A percentile compares a stretch with the other conserved stretches of the same genome.
Conservation (phyloP, 2,888 invertebrate genomes). For the Caenorhabditis angaria region DNA sequence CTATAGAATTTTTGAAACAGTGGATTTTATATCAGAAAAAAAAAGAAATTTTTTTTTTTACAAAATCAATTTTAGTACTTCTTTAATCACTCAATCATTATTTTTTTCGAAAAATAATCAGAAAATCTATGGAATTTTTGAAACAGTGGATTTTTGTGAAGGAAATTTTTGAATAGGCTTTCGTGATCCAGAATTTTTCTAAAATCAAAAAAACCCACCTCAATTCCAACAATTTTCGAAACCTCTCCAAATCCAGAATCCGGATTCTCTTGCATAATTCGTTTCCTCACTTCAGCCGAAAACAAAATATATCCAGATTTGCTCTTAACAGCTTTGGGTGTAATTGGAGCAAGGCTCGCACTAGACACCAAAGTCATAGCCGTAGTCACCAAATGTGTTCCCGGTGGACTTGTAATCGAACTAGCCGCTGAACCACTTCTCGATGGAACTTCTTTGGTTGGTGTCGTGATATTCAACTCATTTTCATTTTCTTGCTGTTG, state of each 20-base stretch:
- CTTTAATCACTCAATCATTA: no score
- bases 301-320: slow-evolving; percentile 94
- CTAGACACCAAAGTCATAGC: slow-evolving; percentile 10
- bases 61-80: no score
- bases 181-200: no score
- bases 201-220: no score
- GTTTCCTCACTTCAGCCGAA: slow-evolving; percentile 92
- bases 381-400: not conserved
- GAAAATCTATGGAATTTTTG: no score
- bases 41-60: no score
- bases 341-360: slow-evolving; percentile 1
- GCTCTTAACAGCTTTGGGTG: slow-evolving; percentile 64
- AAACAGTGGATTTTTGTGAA: no score
- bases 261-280: slow-evolving; percentile 91
- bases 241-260: slow-evolving; percentile 90
- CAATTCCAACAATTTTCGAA: slow-evolving; percentile 80
- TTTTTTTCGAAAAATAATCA: no score
- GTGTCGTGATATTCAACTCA: not conserved
- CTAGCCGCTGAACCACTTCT: not conserved
- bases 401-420: slow-evolving; percentile 19
- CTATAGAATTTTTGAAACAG: no score
- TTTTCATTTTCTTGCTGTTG: not conserved
- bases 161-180: no score
- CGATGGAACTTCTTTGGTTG: not conserved
- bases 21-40: no score